These are phyloP conservation scores for Sebastes nivosus DNA, from an alignment of 2,797 vertebrate genomes.

Conservation along the genomic window DNA sequence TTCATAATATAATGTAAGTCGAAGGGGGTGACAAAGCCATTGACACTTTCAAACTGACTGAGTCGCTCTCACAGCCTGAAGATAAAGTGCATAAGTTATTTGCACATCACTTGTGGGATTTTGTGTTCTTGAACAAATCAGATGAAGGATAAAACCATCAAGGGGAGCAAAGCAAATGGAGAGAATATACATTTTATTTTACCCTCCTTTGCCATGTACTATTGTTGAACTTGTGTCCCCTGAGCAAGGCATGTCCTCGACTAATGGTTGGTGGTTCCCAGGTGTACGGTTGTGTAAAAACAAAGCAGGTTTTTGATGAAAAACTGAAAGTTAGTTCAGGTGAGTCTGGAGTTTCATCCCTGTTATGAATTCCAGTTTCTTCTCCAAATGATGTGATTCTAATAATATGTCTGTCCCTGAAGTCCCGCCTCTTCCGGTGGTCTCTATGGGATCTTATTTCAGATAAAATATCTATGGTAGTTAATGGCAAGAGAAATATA, in stretches of 20 bases:
- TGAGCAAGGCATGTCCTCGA: background rate
- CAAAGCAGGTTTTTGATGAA: background rate
- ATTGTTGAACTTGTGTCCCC: background rate
- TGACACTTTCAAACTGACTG: constrained; percentile 6
- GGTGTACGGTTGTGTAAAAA: background rate
- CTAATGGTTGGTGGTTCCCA: background rate
- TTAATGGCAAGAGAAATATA: too few relatives aligned
- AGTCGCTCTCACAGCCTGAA: background rate
- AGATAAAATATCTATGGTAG: too few relatives aligned
- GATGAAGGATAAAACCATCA: constrained; percentile 13
- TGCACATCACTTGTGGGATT: background rate
- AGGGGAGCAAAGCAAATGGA: background rate
- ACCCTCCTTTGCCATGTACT: background rate
- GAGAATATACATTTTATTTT: background rate
- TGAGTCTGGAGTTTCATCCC: background rate
- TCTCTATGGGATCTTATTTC: too few relatives aligned
- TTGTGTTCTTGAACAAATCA: constrained; percentile 17
- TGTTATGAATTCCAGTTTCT: background rate
- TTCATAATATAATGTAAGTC: constrained; percentile 24
- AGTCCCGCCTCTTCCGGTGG: too few relatives aligned
- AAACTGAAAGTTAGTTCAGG: background rate
- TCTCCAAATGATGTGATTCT: background rate
- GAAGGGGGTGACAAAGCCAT: background rate
- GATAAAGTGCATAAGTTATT: constrained; percentile 3
- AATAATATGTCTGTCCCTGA: too few relatives aligned